Conservation (phyloP, 2,888 invertebrate species). For the Standfussiana lucernea region DNA sequence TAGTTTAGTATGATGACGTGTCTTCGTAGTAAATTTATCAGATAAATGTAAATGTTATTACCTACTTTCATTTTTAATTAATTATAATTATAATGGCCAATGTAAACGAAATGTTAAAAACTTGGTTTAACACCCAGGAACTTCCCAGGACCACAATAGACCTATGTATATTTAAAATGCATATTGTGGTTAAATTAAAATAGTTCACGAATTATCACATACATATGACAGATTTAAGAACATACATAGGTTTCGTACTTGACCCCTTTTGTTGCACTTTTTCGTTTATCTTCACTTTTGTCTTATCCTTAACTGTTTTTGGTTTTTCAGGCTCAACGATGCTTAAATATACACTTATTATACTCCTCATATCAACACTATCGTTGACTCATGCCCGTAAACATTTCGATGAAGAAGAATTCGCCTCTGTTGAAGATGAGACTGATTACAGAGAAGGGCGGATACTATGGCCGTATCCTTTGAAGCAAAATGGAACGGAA, state of each 20-base stretch:
- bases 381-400: slow-evolving; percentile 67
- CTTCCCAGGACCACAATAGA: background rate
- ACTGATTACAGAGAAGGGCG: slow-evolving; percentile 70
- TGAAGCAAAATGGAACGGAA: slow-evolving; percentile 68
- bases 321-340: slow-evolving; percentile 76
- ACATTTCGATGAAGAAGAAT: slow-evolving; percentile 72
- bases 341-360: slow-evolving; percentile 63
- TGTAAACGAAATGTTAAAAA: too few relatives aligned
- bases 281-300: too few relatives aligned
- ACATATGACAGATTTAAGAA: background rate
- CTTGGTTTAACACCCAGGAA: background rate
- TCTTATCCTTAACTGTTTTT: background rate
- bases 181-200: background rate
- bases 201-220: background rate
- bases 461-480: slow-evolving; percentile 82
- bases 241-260: background rate
- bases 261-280: background rate
- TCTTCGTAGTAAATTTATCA: background rate
- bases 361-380: slow-evolving; percentile 63
- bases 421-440: slow-evolving; percentile 73
- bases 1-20: background rate
- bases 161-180: background rate
- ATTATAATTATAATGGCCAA: too few relatives aligned
- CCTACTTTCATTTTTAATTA: background rate
- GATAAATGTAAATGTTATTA: background rate